Base-by-base conservation (phyloP, 1,140 invertebrate genomes). In the Drosophila pruinosa region DNA sequence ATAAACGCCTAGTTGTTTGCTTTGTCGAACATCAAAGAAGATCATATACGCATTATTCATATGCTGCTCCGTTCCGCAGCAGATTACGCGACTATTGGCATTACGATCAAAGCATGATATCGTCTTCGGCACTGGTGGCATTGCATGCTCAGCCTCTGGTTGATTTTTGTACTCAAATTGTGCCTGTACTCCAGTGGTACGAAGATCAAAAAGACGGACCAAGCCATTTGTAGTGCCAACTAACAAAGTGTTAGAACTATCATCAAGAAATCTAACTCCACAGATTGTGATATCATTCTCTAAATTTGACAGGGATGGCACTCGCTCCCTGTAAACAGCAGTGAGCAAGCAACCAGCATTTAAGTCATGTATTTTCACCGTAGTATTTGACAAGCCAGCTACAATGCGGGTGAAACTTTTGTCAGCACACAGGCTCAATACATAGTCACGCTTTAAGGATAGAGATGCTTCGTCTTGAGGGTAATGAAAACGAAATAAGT, bases 1-100 rank as follows among this genome's bases (percentile, higher is more conserved):
- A 90, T 98, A 98, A 6, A 95, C 96, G 2, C 97, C 97, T 3
- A 98, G 90, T 8, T 96, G 91, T 73, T 93, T 93, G 0, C 93
- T 90, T 52, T 92, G 93, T 67, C 96, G 92, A 15, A 94, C 90
- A 91, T 98, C 97, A 95, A 96, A 98, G 92, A 97, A 98, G 31
- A 97, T 90, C 24, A 97, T 93, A 89, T 93, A 97, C 8, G 95
- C 93, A 88, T 97, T 95, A 34, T 94, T 93, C 61, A 94, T 93
- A 54, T 94, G 92, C 14, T 95, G 92, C 72, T 96, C 95, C 0
- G 95, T 96, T 10, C 97, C 97, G 31, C 94, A 95, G 90, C 95
- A 95, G 41, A 98, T 71, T 21, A 97, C 92, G 65, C 94, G 93
- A 48, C 95, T 95, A 73, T 95, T 94, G 22, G 93, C 93, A 45